Base-by-base conservation (phyloP, 2,888 invertebrate species). In the Dynastes grantii region DNA sequence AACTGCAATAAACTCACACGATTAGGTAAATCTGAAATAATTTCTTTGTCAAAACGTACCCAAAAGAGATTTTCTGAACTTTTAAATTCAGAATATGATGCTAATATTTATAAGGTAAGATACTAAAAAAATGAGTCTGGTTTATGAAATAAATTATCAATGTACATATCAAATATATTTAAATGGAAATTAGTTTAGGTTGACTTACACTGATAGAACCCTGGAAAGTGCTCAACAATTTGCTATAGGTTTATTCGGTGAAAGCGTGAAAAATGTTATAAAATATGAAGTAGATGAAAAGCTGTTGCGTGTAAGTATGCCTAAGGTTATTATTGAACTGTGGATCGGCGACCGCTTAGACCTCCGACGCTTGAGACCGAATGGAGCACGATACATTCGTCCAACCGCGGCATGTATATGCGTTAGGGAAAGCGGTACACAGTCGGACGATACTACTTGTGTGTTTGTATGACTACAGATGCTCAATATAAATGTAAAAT, bases 211-310 rank as follows among this genome's bases (percentile, higher is more conserved):
- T 2, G 49, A 61, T n/a, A 61, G 73, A 40, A 75, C 73, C 2
- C 11, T 75, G 11, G 58, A 75, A 61, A 75, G 73, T 58, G 95
- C 95, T 0, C 91, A 91, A 83, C 91, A 92, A 86, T 96, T 96
- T 89, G 91, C 93, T 0, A 90, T 92, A 75, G 96, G 96, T 0
- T 88, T 96, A 63, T 96, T 96, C 89, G 94, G 94, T 13, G 90
- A 91, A 80, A 89, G 91, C 83, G 91, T 92, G 22, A 89, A 90
- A 75, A 88, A 91, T 81, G 92, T 95, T 11, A 92, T 93, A 37
- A 90, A 92, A 81, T 91, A 94, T 2, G 86, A 91, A 45, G 90
- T 92, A 84, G 90, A 82, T 61, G 88, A 88, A 83, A 88, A 87
- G n/a, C 85, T 89, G 80, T 85, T 89, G 77, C 84, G 88, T 79